phyloP scores from a whole-genome alignment of 2,113 vertebrate species.

The Limnothrissa miodon region DNA sequence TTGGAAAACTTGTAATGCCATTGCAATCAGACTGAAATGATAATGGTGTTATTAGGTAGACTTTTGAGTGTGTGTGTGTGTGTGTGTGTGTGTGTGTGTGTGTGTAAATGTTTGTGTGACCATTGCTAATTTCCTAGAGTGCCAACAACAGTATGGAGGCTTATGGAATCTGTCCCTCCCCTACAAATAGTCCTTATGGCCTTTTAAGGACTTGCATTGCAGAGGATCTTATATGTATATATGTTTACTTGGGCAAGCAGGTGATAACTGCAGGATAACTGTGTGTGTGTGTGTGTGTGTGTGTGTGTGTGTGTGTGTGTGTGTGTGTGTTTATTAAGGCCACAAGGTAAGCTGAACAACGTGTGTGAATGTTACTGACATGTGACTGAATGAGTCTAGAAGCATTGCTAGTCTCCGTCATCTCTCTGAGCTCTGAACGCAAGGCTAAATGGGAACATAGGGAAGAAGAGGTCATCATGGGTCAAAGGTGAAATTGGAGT shows the following conservation, averaged over 20 bases:
- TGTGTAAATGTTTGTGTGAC: conserved; percentile 13
- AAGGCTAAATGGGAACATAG: not conserved
- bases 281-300: too few species aligned
- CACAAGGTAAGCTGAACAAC: not conserved
- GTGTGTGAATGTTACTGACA: not conserved
- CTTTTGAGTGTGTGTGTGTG: not conserved
- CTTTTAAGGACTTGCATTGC: not conserved
- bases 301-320: not conserved
- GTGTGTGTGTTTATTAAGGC: not conserved
- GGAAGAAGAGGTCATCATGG: not conserved
- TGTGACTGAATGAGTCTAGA: not conserved
- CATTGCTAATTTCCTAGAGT: not conserved
- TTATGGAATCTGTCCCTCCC: not conserved
- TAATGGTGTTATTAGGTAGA: not conserved
- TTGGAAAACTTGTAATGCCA: not conserved
- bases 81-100: conserved; percentile 29
- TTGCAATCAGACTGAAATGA: not conserved
- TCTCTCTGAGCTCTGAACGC: not conserved
- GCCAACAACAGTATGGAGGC: not conserved
- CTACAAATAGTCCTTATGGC: not conserved
- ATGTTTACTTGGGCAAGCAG: not conserved
- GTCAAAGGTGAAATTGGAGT: not conserved
- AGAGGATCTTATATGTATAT: not conserved
- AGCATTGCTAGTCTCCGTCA: too few species aligned
- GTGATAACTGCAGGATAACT: not conserved